Conservation (phyloP, 2,797 vertebrate species). For the Crypturellus tataupa region DNA sequence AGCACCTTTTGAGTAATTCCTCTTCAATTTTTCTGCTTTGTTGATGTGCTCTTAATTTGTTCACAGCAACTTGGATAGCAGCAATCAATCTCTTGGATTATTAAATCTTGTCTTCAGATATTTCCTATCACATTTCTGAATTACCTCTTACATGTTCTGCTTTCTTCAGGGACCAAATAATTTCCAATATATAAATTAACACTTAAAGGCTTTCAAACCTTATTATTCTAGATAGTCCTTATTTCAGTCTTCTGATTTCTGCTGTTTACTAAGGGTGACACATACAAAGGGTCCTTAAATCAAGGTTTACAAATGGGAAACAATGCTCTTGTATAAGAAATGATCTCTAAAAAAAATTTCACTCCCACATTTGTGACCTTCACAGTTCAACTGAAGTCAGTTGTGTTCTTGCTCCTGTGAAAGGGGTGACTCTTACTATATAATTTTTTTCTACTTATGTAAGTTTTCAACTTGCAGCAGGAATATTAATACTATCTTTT, state of each 20-base stretch:
- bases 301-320: not conserved
- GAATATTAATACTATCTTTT: too few species aligned
- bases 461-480: too few species aligned
- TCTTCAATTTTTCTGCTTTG: constrained; percentile 3
- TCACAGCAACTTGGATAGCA: not conserved
- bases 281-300: not conserved
- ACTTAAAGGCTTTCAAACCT: not conserved
- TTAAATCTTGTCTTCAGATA: not conserved
- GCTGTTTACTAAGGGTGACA: constrained; percentile 33
- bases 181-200: not conserved
- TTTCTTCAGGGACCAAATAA: not conserved
- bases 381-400: not conserved
- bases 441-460: not conserved
- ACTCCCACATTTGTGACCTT: not conserved
- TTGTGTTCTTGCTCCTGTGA: not conserved
- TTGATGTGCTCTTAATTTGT: not conserved
- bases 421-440: not conserved
- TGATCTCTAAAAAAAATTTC: not conserved
- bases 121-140: not conserved
- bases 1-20: not conserved
- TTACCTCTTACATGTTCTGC: not conserved
- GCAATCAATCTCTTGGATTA: not conserved
- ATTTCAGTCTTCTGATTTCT: too few species aligned
- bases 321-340: not conserved
- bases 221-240: too few species aligned